Evolutionary conservation across 2,797 vertebrate species (phyloP).

Genomic region (Pelodytes ibericus): DNA sequence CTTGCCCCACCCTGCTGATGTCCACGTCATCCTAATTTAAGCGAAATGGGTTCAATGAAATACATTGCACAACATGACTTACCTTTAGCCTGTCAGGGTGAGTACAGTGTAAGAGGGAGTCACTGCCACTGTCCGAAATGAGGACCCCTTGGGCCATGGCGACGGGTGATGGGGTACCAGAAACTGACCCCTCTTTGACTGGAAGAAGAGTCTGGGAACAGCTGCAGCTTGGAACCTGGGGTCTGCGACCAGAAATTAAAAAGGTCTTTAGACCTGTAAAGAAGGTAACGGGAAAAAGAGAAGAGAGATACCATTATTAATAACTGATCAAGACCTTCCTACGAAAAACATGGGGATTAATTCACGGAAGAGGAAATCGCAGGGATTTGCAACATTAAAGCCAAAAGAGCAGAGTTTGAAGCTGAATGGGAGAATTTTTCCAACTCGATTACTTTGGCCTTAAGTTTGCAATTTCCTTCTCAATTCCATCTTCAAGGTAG

Average conservation of each 20-base stretch:
- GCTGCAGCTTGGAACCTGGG: conserved; percentile 79
- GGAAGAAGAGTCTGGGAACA: conserved; percentile 77
- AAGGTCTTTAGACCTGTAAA: conserved; percentile 88
- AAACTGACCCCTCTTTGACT: conserved; percentile 72
- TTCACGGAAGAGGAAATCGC: too few species aligned
- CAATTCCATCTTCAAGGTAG: too few species aligned
- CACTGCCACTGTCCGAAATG: conserved; percentile 62
- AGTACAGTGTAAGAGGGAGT: conserved; percentile 66
- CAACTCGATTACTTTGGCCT: too few species aligned
- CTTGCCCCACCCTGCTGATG: too few species aligned
- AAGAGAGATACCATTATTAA: not conserved
- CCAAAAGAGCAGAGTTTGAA: too few species aligned
- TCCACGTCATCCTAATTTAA: too few species aligned
- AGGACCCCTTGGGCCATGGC: conserved; percentile 68
- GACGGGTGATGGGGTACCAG: conserved; percentile 61
- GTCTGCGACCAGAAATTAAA: conserved; percentile 87
- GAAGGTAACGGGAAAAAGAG: not conserved
- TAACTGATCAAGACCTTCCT: too few species aligned
- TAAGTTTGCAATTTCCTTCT: too few species aligned
- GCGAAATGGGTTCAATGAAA: too few species aligned
- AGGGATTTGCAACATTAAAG: too few species aligned
- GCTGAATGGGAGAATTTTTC: too few species aligned
- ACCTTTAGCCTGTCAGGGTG: conserved; percentile 78
- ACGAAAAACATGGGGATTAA: too few species aligned
- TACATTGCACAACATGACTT: conserved; percentile 38